phyloP scores from a whole-genome alignment of 2,888 invertebrate genomes.

The Didymodactylos carnosus region DNA sequence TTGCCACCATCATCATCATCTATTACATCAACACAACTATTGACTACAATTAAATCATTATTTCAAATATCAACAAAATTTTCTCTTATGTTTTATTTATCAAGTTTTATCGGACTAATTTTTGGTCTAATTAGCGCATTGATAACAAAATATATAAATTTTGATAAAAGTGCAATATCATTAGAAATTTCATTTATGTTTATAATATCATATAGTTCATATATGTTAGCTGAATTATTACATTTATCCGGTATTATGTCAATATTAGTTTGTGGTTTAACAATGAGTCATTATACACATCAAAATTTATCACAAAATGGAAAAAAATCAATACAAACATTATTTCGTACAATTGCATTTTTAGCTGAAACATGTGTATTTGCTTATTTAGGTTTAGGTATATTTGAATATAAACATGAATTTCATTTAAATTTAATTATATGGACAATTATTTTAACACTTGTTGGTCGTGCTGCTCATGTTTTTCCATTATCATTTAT shows the following conservation, averaged over 20 bases:
- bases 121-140: slow-evolving; percentile 81
- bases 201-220: slow-evolving; percentile 92
- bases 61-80: slow-evolving; percentile 54
- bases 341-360: slow-evolving; percentile 84
- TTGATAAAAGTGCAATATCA: slow-evolving; percentile 75
- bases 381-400: slow-evolving; percentile 80
- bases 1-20: background rate
- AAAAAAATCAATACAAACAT: slow-evolving; percentile 97
- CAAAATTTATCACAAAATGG: slow-evolving; percentile 91
- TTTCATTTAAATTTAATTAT: slow-evolving; percentile 69
- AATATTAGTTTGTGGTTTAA: slow-evolving; percentile 89
- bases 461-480: slow-evolving; percentile 80
- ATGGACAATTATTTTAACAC: slow-evolving; percentile 66
- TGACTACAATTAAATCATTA: slow-evolving; percentile 25
- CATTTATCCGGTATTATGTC: slow-evolving; percentile 94
- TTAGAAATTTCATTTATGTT: slow-evolving; percentile 94
- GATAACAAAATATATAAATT: slow-evolving; percentile 46
- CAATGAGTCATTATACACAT: slow-evolving; percentile 98
- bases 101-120: slow-evolving; percentile 79
- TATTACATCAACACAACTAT: background rate
- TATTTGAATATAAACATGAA: slow-evolving; percentile 78
- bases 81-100: slow-evolving; percentile 91
- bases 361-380: slow-evolving; percentile 81
- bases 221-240: slow-evolving; percentile 86
- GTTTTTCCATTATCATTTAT: slow-evolving; percentile 81